Conservation (phyloP, 2,113 vertebrate genomes). For the Phainopepla nitens region DNA sequence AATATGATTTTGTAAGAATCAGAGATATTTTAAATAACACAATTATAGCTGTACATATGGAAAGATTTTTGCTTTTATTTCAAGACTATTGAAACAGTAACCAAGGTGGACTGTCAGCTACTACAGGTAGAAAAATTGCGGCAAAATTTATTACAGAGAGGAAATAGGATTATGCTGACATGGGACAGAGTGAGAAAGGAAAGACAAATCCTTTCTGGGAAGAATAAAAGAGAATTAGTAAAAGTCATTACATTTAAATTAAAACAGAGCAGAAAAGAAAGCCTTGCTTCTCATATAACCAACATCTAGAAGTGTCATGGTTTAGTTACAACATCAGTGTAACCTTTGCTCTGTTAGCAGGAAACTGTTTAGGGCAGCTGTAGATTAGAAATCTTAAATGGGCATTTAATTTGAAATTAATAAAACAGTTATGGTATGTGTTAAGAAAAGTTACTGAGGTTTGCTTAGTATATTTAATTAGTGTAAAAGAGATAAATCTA, state of each 20-base stretch:
- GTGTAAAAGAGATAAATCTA: conserved; percentile 80
- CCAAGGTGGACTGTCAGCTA: neutral
- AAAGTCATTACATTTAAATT: neutral
- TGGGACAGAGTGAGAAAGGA: neutral
- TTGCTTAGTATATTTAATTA: conserved; percentile 84
- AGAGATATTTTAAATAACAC: neutral
- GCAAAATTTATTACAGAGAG: neutral
- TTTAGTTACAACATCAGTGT: conserved; percentile 49
- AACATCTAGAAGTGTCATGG: conserved; percentile 10
- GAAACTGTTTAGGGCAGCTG: conserved; percentile 70
- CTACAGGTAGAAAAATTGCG: neutral
- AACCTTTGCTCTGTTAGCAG: conserved; percentile 59
- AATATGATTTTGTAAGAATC: neutral
- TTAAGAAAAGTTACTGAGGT: conserved; percentile 82
- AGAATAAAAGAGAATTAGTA: neutral
- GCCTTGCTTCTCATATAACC: neutral
- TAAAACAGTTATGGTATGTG: conserved; percentile 80
- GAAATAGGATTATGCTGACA: neutral
- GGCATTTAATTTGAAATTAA: conserved; percentile 82
- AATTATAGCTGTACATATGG: neutral
- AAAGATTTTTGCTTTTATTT: neutral
- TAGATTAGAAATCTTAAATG: conserved; percentile 77
- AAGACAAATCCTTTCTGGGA: neutral
- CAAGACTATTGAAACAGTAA: neutral
- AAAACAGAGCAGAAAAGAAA: neutral